Percentiles rank a stretch among this genome's conserved stretches.
Conservation (phyloP, 2,113 vertebrate genomes). For the Phaethon lepturus region DNA sequence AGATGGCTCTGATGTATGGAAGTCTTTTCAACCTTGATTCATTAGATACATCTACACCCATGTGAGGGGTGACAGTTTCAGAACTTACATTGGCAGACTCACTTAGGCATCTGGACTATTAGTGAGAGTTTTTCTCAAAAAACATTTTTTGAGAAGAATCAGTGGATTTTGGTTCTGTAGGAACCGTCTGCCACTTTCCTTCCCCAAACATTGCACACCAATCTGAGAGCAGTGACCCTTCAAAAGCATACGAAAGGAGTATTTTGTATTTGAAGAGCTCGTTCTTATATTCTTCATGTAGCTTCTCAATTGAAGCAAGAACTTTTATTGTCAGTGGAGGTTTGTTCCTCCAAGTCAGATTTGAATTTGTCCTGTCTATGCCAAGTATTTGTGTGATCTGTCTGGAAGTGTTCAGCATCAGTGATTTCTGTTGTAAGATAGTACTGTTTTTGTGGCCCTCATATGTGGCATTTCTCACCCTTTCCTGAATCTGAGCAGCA, state of each 20-base stretch:
- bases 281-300: neutral
- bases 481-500: conserved; percentile 5
- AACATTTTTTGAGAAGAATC: neutral
- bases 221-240: neutral
- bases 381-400: neutral
- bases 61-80: neutral
- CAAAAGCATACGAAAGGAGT: neutral
- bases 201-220: neutral
- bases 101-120: neutral
- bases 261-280: neutral
- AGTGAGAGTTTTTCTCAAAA: neutral
- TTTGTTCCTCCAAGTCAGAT: neutral
- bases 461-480: conserved; percentile 13
- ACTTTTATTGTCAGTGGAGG: neutral
- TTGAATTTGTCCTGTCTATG: neutral
- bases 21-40: neutral
- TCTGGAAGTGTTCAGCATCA: neutral
- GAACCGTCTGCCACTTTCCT: neutral
- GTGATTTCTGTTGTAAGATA: neutral
- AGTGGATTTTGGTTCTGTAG: neutral
- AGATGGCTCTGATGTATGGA: neutral
- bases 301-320: neutral
- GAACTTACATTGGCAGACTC: neutral
- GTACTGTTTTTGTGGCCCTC: neutral
- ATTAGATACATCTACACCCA: neutral